Conservation (phyloP, 1,140 invertebrate genomes). For the Aphidius gifuensis region DNA sequence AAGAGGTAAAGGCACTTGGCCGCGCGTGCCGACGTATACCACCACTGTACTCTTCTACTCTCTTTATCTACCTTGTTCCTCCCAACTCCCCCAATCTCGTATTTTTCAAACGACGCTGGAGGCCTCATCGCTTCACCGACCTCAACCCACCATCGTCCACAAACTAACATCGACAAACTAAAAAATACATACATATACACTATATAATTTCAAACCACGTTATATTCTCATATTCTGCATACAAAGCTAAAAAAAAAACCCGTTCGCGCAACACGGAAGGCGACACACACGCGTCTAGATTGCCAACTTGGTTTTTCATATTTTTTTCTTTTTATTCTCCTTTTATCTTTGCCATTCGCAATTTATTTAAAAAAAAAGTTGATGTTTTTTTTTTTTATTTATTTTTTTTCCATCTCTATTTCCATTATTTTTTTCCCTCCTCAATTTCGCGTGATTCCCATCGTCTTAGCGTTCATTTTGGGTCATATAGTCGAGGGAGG, state of each 20-base stretch:
- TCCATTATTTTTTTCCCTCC: constrained; percentile 18
- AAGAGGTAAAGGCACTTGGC: constrained; percentile 38
- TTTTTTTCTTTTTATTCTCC: constrained; percentile 13
- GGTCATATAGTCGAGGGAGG: background rate
- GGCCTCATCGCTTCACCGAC: constrained; percentile 28
- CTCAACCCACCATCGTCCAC: constrained; percentile 36
- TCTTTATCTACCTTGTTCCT: constrained; percentile 19
- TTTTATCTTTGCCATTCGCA: constrained; percentile 4
- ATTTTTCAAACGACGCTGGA: too few species aligned
- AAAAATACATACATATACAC: background rate
- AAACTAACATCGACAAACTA: background rate
- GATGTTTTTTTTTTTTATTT: background rate
- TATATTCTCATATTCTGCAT: too few species aligned
- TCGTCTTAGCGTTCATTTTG: background rate
- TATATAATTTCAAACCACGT: too few species aligned
- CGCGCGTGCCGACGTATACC: constrained; percentile 48
- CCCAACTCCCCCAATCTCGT: constrained; percentile 8
- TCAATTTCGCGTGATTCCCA: constrained; percentile 16
- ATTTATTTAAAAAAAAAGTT: constrained; percentile 1
- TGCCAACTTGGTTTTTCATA: background rate
- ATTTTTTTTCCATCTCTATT: constrained; percentile 11
- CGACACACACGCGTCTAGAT: constrained; percentile 8
- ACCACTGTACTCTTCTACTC: constrained; percentile 29
- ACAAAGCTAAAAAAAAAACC: too few species aligned
- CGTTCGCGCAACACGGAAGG: too few species aligned